Base-by-base conservation (phyloP, 2,888 invertebrate genomes). In the Drosophila limbata region DNA sequence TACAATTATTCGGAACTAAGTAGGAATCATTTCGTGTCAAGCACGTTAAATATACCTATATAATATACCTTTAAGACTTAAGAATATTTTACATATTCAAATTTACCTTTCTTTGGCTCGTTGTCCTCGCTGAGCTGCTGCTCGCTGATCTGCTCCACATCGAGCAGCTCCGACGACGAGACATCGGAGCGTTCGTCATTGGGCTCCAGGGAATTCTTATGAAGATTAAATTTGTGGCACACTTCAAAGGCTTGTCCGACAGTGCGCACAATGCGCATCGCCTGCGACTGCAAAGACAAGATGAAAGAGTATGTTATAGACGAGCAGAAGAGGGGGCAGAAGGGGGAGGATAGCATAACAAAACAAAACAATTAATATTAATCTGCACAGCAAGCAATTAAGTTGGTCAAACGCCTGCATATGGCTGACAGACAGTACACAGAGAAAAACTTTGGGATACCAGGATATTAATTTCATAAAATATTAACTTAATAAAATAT, bases 231-330 rank as follows among this genome's bases (percentile, higher is more conserved):
- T 94, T 98, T 98, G 95, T 99, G 99, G 94, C 99, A 99, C 92
- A 99, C 99, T 93, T 99, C 99, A 93, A 99, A 99, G 39, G 99
- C 99, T 93, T 99, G 99, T 50, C 99, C 99, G 81, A 99, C 98
- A 8, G 99, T 99, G 90, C 99, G 95, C 71, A 99, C 99, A 84
- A 99, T 97, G 84, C 97, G 95, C 98, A 99, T 98, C 35, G 99
- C 99, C 94, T 99, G 98, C 93, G 96, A 98, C 99, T 99, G 95
- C 13, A 93, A 64, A 93, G 72, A 69, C 11, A 88, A 61, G 74
- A 56, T 63, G 44, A 68, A 11, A 33, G 37, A 6, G 2, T 2
- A 3, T 35, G 6, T 37, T 17, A 15, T 66, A 45, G 11, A 21
- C 25, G 8, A 0, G 25, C 15, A 17, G 6, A 10, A 6, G 21